phyloP scores from a whole-genome alignment of 2,113 vertebrate species.

The Dinomys branickii region DNA sequence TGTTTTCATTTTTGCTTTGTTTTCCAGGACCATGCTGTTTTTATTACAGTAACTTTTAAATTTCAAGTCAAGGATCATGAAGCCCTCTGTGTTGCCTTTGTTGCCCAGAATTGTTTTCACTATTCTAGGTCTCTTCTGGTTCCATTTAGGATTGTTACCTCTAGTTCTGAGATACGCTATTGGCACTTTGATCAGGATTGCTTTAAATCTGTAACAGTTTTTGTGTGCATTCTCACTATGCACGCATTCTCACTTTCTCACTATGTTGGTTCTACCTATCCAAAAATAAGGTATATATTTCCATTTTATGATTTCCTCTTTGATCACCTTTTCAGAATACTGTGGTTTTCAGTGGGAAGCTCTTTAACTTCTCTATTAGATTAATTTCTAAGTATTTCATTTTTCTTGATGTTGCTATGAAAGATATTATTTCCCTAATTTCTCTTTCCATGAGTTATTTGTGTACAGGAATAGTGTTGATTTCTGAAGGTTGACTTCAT shows the following conservation, averaged over 20 bases:
- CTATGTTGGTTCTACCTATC: background rate
- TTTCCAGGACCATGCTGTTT: background rate
- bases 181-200: background rate
- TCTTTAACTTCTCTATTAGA: background rate
- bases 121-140: background rate
- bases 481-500: background rate
- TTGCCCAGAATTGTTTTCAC: background rate
- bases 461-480: background rate
- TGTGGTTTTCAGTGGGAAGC: background rate
- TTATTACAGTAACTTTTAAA: background rate
- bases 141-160: background rate
- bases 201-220: background rate
- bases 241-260: background rate
- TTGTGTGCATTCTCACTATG: too few relatives aligned
- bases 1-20: too few relatives aligned
- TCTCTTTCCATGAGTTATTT: background rate
- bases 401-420: background rate
- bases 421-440: background rate
- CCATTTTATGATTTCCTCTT: background rate
- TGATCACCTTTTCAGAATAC: background rate
- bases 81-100: background rate
- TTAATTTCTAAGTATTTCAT: background rate
- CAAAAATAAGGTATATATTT: background rate
- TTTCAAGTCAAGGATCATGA: background rate
- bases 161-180: background rate